Conservation (phyloP, 2,113 vertebrate species). For the Scomber colias region DNA sequence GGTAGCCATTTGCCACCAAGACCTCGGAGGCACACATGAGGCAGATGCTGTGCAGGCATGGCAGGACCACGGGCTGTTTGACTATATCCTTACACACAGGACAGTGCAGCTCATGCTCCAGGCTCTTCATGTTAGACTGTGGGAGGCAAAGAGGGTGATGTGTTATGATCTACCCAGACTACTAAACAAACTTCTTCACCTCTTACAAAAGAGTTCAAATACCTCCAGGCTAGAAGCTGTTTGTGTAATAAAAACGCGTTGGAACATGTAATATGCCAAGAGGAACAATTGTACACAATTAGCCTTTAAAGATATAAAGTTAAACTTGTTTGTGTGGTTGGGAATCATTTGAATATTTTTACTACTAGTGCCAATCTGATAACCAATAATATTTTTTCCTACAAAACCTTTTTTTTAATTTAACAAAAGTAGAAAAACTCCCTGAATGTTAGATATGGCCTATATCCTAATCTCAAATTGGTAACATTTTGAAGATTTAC, state of each 20-base stretch:
- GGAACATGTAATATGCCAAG: too few relatives aligned
- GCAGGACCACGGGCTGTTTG: slow-evolving; percentile 94
- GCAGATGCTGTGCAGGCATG: slow-evolving; percentile 95
- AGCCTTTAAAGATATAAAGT: not conserved
- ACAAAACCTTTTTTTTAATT: too few relatives aligned
- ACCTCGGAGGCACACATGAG: slow-evolving; percentile 95
- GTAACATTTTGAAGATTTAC: not conserved
- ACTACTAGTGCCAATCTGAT: too few relatives aligned
- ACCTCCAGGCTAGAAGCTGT: not conserved
- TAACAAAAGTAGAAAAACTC: too few relatives aligned
- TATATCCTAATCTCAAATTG: too few relatives aligned
- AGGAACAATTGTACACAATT: not conserved
- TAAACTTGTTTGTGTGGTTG: not conserved
- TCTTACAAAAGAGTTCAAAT: not conserved
- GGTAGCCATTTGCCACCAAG: slow-evolving; percentile 92
- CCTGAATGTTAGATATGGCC: too few relatives aligned
- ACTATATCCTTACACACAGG: slow-evolving; percentile 95
- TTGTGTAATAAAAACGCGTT: not conserved
- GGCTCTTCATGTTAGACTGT: slow-evolving; percentile 96
- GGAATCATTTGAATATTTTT: too few relatives aligned
- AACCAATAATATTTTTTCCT: too few relatives aligned
- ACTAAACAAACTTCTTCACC: too few relatives aligned
- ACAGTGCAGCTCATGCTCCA: slow-evolving; percentile 95
- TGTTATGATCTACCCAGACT: not conserved
- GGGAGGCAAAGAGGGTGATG: slow-evolving; percentile 21